These are phyloP conservation scores for Eptatretus burgeri DNA, from an alignment of 2,113 vertebrate genomes.

Conservation along the genomic window DNA sequence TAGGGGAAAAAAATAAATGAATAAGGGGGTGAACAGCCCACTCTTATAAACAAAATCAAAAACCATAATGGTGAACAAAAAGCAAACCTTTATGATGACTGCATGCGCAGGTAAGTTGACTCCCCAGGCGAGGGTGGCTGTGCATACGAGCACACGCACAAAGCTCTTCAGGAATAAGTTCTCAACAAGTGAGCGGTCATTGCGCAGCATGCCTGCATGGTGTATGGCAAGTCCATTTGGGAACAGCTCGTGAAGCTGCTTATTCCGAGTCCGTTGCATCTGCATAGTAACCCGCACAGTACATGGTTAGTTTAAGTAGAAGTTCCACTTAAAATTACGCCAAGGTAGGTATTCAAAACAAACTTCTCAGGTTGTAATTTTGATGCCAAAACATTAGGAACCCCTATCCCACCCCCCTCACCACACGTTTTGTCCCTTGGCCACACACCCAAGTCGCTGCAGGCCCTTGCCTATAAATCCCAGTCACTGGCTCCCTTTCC, in stretches of 20 bases:
- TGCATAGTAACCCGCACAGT: constrained; percentile 12
- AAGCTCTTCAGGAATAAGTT: constrained; percentile 64
- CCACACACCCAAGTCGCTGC: too few relatives aligned
- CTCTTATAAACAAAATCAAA: constrained; percentile 24
- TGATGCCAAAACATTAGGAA: too few relatives aligned
- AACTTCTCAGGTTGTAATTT: too few relatives aligned
- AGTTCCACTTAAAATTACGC: too few relatives aligned
- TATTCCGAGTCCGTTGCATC: constrained; percentile 86
- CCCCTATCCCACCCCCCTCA: too few relatives aligned
- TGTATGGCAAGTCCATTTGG: constrained; percentile 89
- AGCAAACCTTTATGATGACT: constrained; percentile 80
- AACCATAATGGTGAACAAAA: constrained; percentile 23
- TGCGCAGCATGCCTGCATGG: constrained; percentile 72
- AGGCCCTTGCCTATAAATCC: too few relatives aligned
- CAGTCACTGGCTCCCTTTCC: too few relatives aligned
- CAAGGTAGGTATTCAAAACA: too few relatives aligned
- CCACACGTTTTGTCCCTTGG: too few relatives aligned
- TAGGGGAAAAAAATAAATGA: constrained; percentile 21
- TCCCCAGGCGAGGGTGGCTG: constrained; percentile 84
- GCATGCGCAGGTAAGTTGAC: constrained; percentile 98
- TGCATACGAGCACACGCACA: constrained; percentile 71
- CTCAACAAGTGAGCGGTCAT: constrained; percentile 69
- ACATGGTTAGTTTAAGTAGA: too few relatives aligned
- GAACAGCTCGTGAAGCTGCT: constrained; percentile 78
- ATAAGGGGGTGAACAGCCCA: too few relatives aligned